These are phyloP conservation scores for Drosophila sechellia DNA, from an alignment of 1,140 invertebrate species.

Conservation along the genomic window DNA sequence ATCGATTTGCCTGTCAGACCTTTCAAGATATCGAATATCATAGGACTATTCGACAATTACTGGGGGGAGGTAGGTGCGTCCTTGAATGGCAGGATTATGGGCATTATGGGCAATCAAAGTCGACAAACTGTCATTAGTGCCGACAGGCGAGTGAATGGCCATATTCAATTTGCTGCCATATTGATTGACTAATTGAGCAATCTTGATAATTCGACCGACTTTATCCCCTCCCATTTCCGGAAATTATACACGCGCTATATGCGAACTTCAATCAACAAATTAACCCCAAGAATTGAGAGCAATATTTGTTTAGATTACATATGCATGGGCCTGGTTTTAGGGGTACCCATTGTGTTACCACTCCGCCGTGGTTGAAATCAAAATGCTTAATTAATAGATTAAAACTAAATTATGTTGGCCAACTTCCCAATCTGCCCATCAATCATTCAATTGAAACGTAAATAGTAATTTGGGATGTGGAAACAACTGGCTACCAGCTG, in stretches of 20 bases:
- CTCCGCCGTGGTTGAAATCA: constrained; percentile 42
- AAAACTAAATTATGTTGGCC: constrained; percentile 68
- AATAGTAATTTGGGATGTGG: constrained; percentile 59
- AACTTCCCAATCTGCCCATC: constrained; percentile 20
- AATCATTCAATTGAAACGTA: constrained; percentile 73
- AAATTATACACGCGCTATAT: constrained; percentile 29
- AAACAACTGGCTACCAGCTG: constrained; percentile 16
- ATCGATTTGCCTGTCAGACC: not conserved
- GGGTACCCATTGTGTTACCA: constrained; percentile 3
- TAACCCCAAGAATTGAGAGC: constrained; percentile 66
- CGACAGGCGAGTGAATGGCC: constrained; percentile 1
- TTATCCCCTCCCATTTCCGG: not conserved
- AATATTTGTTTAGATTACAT: constrained; percentile 69
- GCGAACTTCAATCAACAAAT: constrained; percentile 67
- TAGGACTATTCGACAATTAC: not conserved
- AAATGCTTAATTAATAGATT: constrained; percentile 78
- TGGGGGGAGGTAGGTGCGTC: not conserved
- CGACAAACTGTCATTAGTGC: constrained; percentile 53
- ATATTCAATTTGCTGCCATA: constrained; percentile 50
- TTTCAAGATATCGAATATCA: constrained; percentile 2
- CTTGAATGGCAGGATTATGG: constrained; percentile 9
- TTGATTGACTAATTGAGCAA: constrained; percentile 65
- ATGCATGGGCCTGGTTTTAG: not conserved
- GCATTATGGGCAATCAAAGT: constrained; percentile 42
- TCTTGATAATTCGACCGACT: constrained; percentile 48